Evolutionary conservation across 2,888 invertebrate species (phyloP).

Genomic region (Melanotus villosus): DNA sequence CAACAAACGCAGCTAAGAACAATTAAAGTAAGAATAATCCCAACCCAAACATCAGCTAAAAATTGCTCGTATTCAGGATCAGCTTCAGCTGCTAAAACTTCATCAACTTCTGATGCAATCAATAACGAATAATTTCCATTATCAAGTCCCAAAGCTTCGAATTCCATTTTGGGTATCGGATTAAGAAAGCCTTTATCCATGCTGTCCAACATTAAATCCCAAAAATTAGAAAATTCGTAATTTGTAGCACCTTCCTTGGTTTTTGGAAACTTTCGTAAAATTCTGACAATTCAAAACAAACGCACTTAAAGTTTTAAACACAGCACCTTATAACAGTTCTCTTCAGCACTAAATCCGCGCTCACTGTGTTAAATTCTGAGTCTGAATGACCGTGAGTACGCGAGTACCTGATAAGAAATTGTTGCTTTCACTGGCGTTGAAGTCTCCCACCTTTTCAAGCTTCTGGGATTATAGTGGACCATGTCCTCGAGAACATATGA

Average conservation of each 20-base stretch:
- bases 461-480: background rate
- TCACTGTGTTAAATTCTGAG: background rate
- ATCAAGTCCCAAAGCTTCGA: conserved; percentile 10
- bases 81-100: conserved; percentile 49
- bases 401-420: conserved; percentile 37
- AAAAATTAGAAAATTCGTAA: too few relatives aligned
- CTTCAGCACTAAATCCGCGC: conserved; percentile 1
- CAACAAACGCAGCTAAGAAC: conserved; percentile 75
- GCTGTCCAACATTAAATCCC: background rate
- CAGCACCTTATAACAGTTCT: background rate
- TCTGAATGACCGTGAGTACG: conserved; percentile 32
- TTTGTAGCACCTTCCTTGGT: too few relatives aligned
- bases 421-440: conserved; percentile 56
- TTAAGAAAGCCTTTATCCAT: conserved; percentile 28
- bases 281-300: too few relatives aligned
- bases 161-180: background rate
- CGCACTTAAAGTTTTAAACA: background rate
- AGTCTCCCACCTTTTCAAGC: conserved; percentile 54
- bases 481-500: background rate
- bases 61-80: conserved; percentile 72
- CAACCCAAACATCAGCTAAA: conserved; percentile 76
- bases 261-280: too few relatives aligned
- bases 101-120: conserved; percentile 52
- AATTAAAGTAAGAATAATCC: conserved; percentile 74
- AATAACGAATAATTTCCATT: conserved; percentile 52